Evolutionary conservation across 2,113 vertebrate genomes (phyloP), one percentile per base, ranked within the genome.

Genomic region (Neotoma lepida): DNA sequence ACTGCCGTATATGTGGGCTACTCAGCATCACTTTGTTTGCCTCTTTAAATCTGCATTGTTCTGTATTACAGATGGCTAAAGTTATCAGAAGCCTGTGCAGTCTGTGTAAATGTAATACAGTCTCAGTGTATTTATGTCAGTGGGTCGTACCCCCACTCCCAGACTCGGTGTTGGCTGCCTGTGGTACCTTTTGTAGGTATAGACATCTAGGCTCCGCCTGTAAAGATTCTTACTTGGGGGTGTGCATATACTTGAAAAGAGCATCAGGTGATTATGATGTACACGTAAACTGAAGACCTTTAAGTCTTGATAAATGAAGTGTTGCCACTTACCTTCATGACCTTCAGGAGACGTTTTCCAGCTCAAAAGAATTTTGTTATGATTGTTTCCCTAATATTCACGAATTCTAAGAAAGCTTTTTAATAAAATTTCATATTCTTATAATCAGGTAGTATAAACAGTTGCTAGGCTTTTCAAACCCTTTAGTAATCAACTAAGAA

Each of bases 31-130:
- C 63, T 68, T 91, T 51, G 44, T 68, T 87, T 86, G 61, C n/a
- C 76, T 13, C n/a, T 89, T 90, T 74, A 28, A 73, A n/a, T 85
- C 35, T 95, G 0, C 44, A 94, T 88, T 94, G 17, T 88, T 96
- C n/a, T 94, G 33, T 17, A 39, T 63, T 88, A 46, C 28, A 64
- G 41, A 22, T n/a, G n/a, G 44, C 30, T 68, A 33, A 46, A 81
- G n/a, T 89, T 74, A 68, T 4, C 84, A 76, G 66, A 82, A 82
- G 15, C 82, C 9, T 61, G 13, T 70, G 82, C 71, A 86, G 26
- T 66, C 12, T 93, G 30, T 93, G 30, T 76, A 56, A 61, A 24
- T 18, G 44, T 44, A 64, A 44, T 81, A 63, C 22, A 8, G 4
- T 44, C 66, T 84, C 7, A 1, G 1, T 90, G 56, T 35, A 14